Evolutionary conservation across 1,140 invertebrate species (phyloP), one percentile per base, ranked within the genome.

Genomic region (Solenopsis invicta): DNA sequence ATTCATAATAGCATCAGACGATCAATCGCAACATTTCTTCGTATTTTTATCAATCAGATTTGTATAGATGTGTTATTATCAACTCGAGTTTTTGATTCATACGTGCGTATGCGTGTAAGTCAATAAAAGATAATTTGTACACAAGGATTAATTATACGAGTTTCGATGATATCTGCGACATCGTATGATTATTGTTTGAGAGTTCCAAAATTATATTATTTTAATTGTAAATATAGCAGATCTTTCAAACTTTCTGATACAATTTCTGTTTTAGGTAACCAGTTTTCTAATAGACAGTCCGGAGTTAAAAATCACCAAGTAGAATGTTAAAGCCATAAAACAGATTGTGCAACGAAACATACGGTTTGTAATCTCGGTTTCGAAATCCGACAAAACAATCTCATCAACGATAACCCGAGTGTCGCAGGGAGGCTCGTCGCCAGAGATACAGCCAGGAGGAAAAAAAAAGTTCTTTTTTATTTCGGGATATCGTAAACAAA

Each of bases 401-500:
- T 54, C 18, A 34, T 72, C 50, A 18, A 16, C 13, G 69, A 18
- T 72, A 16, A 72, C 18, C 50, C 50, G 29, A 54, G 37, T 66
- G 37, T 66, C 34, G 13, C 9, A 1, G 9, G 62, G n/a, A 5
- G 18, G 69, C 5, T 18, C 16, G 24, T 72, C 69, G n/a, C 16
- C 6, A n/a, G n/a, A n/a, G 13, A 3, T 24, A 69, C 1, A 10
- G 2, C 12, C 8, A 9, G 3, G 5, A 4, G 24, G 0, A 8
- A 54, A 56, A 72, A 74, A 54, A 21, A 21, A n/a, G n/a, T n/a
- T 6, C 6, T 29, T 16, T 12, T 13, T 74, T 56, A 74, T 74
- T 72, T 34, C 29, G 18, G 13, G 29, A 0, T 56, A 74, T 74
- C 71, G 5, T 37, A 56, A 72, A 18, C 37, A 56, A 74, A 74